Evolutionary conservation across 2,888 invertebrate genomes (phyloP).

Genomic region (Nomada lathburiana): DNA sequence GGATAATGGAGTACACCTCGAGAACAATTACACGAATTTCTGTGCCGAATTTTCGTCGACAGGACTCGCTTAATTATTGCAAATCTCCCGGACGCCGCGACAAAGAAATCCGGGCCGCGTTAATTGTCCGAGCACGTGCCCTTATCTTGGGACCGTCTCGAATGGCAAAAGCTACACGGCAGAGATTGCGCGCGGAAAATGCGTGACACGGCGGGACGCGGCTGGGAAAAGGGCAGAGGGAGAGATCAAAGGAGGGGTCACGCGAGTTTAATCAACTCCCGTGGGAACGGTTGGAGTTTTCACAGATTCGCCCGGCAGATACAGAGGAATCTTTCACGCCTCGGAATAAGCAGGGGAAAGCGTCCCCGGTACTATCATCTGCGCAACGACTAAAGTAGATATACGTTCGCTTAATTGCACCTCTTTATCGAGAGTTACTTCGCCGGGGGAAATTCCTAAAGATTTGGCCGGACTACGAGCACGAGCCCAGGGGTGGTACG

Average conservation of each 20-base stretch:
- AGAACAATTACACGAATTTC: too few species aligned
- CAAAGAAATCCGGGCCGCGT: too few species aligned
- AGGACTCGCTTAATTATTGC: too few species aligned
- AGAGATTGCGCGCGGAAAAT: constrained; percentile 23
- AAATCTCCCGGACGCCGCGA: too few species aligned
- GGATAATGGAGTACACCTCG: too few species aligned
- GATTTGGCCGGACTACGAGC: constrained; percentile 33
- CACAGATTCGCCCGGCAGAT: constrained; percentile 28
- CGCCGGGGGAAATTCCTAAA: constrained; percentile 40
- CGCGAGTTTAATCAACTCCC: constrained; percentile 54
- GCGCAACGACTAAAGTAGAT: constrained; percentile 27
- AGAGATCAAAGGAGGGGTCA: constrained; percentile 34
- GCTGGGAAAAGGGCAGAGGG: constrained; percentile 3
- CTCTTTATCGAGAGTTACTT: constrained; percentile 42
- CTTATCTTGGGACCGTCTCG: not conserved
- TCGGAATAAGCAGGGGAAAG: constrained; percentile 3
- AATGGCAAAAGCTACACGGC: not conserved
- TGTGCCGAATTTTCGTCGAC: too few species aligned
- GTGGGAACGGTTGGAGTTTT: constrained; percentile 29
- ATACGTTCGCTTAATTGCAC: constrained; percentile 48
- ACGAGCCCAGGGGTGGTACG: not conserved
- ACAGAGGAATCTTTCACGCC: constrained; percentile 16
- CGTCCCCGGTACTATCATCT: not conserved
- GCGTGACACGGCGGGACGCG: constrained; percentile 3
- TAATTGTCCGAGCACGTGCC: not conserved